Percentiles rank a stretch among this genome's conserved stretches.
Evolutionary conservation across 2,888 invertebrate genomes (phyloP).

Genomic region (Thyatira batis): DNA sequence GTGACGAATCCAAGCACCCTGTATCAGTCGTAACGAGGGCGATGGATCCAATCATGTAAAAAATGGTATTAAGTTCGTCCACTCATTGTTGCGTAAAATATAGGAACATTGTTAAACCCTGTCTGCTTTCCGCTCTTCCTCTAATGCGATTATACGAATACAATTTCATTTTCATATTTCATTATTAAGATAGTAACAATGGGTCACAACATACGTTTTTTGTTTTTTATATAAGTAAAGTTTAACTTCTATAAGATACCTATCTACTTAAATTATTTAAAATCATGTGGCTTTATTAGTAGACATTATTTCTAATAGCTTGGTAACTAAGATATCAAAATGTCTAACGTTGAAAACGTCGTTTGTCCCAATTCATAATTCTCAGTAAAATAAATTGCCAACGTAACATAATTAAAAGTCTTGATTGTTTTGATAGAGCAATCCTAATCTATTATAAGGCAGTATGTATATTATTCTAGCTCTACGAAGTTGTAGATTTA

Average conservation of each 20-base stretch:
- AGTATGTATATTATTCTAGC: not conserved
- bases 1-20: slow-evolving; percentile 66
- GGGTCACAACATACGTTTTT: too few relatives aligned
- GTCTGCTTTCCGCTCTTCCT: slow-evolving; percentile 15
- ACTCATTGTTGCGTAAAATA: slow-evolving; percentile 64
- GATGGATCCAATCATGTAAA: slow-evolving; percentile 61
- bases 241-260: too few relatives aligned
- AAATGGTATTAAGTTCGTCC: slow-evolving; percentile 67
- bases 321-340: too few relatives aligned
- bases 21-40: slow-evolving; percentile 50
- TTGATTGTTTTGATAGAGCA: not conserved
- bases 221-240: too few relatives aligned
- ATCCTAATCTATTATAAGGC: not conserved
- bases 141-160: slow-evolving; percentile 4
- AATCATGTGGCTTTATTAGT: too few relatives aligned
- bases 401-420: too few relatives aligned
- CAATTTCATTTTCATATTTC: not conserved
- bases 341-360: too few relatives aligned
- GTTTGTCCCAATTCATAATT: too few relatives aligned
- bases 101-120: slow-evolving; percentile 64
- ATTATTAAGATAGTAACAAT: too few relatives aligned
- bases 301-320: too few relatives aligned
- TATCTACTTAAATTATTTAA: too few relatives aligned
- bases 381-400: too few relatives aligned
- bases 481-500: slow-evolving; percentile 13